These are phyloP conservation scores for Hemibagrus wyckioides DNA, from an alignment of 2,113 vertebrate species.

Conservation along the genomic window DNA sequence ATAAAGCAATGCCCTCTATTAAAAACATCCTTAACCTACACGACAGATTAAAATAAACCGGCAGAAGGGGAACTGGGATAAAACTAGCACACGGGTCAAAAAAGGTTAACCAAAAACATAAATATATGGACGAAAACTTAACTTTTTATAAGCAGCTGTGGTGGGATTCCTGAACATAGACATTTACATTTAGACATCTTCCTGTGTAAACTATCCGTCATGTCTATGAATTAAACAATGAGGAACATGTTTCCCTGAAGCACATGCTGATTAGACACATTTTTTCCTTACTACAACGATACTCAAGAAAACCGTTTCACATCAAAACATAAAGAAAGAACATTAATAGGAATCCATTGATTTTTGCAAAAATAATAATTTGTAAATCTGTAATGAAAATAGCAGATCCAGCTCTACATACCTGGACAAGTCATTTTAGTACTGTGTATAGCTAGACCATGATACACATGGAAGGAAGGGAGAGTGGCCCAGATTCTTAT, in stretches of 20 bases:
- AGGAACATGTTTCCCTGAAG: not conserved
- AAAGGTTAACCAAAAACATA: not conserved
- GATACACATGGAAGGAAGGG: not conserved
- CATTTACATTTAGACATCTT: too few species aligned
- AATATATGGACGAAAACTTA: not conserved
- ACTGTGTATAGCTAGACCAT: slow-evolving; percentile 1
- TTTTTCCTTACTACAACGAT: not conserved
- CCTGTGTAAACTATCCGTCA: too few species aligned
- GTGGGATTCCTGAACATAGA: too few species aligned
- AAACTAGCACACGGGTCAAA: not conserved
- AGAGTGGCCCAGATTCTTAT: not conserved
- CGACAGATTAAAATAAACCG: not conserved
- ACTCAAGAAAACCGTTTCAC: not conserved
- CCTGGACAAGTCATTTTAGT: slow-evolving; percentile 10
- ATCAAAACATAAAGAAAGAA: not conserved
- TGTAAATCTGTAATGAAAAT: slow-evolving; percentile 38
- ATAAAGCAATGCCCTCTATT: not conserved
- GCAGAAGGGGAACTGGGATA: not conserved
- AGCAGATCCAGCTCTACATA: not conserved
- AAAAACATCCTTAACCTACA: not conserved
- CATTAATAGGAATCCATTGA: not conserved
- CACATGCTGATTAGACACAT: not conserved
- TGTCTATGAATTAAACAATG: not conserved
- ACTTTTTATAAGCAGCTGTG: not conserved
- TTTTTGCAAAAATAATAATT: slow-evolving; percentile 19